phyloP scores from a whole-genome alignment of 2,113 vertebrate genomes.

The Axis porcinus region DNA sequence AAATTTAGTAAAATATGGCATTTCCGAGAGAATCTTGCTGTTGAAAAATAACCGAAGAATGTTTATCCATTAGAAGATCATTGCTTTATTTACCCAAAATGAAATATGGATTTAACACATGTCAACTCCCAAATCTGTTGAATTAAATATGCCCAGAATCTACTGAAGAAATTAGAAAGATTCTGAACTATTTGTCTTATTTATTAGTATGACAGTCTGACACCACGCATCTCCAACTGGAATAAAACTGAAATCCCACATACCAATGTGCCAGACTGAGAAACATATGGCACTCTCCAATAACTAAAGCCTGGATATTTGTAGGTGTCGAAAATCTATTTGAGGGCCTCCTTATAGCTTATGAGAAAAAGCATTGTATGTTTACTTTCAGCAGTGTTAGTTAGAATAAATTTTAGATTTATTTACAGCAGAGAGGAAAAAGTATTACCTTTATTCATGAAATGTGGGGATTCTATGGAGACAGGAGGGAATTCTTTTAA shows the following conservation, averaged over 20 bases:
- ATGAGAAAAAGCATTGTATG: neutral
- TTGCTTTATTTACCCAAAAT: constrained; percentile 57
- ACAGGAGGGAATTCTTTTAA: constrained; percentile 49
- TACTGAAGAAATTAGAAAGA: constrained; percentile 43
- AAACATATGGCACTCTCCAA: constrained; percentile 28
- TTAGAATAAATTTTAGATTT: constrained; percentile 45
- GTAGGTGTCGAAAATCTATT: neutral
- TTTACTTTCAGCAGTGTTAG: constrained; percentile 25
- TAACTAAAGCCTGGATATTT: neutral
- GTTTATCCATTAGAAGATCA: constrained; percentile 47
- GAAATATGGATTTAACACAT: constrained; percentile 65
- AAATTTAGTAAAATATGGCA: constrained; percentile 8
- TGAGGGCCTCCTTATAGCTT: neutral
- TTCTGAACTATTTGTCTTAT: constrained; percentile 54
- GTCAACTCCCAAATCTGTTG: constrained; percentile 46
- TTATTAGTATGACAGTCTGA: constrained; percentile 55
- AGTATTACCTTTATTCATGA: constrained; percentile 44
- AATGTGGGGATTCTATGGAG: neutral
- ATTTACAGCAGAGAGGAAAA: constrained; percentile 35
- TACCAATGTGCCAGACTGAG: constrained; percentile 44
- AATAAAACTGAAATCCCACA: neutral
- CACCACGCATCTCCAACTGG: neutral
- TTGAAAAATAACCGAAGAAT: constrained; percentile 60
- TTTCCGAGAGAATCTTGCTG: constrained; percentile 4
- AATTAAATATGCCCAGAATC: constrained; percentile 33